phyloP scores from a whole-genome alignment of 2,888 invertebrate genomes.

The Drosophila ezoana region DNA sequence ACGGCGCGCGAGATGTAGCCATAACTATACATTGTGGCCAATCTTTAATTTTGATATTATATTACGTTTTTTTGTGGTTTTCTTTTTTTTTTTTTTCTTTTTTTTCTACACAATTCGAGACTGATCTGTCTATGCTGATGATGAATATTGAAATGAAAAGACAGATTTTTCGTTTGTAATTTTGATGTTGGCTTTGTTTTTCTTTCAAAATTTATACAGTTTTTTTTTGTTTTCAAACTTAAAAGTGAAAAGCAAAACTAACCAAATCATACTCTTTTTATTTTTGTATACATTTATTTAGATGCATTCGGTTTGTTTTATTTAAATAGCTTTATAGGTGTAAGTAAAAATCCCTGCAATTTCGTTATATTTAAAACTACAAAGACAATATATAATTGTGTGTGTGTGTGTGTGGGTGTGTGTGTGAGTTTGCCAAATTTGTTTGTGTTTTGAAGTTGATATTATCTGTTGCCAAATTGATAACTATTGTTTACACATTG shows the following conservation, averaged over 20 bases:
- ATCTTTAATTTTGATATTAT: not conserved
- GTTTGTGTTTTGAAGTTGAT: slow-evolving; percentile 42
- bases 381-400: slow-evolving; percentile 42
- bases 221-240: slow-evolving; percentile 24
- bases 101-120: not conserved
- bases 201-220: slow-evolving; percentile 39
- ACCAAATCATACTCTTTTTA: slow-evolving; percentile 29
- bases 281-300: slow-evolving; percentile 52
- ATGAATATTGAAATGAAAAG: not conserved
- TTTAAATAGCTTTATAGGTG: slow-evolving; percentile 40
- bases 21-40: not conserved
- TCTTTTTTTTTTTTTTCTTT: not conserved
- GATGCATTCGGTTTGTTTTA: slow-evolving; percentile 32
- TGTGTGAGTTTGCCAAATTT: slow-evolving; percentile 69
- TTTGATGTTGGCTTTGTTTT: slow-evolving; percentile 23
- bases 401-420: slow-evolving; percentile 47
- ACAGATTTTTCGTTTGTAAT: slow-evolving; percentile 18
- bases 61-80: too few relatives aligned
- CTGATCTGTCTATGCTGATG: not conserved
- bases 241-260: slow-evolving; percentile 31
- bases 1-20: slow-evolving; percentile 1
- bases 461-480: slow-evolving; percentile 62
- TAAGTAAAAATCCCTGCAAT: slow-evolving; percentile 83
- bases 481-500: slow-evolving; percentile 60
- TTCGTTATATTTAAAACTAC: slow-evolving; percentile 73